These are phyloP conservation scores for Cybosia mesomella DNA, from an alignment of 2,888 invertebrate species.

Conservation along the genomic window DNA sequence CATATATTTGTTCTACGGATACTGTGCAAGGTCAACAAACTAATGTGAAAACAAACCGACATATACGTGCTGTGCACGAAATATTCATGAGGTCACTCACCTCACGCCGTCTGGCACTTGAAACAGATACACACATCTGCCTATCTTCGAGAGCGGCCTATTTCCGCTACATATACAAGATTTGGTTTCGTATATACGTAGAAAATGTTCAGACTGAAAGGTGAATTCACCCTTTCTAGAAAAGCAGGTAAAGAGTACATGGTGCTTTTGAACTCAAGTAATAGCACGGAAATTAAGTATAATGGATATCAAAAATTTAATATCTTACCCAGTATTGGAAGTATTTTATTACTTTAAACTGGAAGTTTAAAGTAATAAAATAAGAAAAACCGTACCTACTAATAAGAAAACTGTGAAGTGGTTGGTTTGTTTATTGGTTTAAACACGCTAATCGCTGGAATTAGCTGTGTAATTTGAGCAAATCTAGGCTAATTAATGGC, in stretches of 20 bases:
- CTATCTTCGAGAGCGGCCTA: not conserved
- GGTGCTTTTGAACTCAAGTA: not conserved
- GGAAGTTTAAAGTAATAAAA: no score
- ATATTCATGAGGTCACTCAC: not conserved
- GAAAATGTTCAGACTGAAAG: not conserved
- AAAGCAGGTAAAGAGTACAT: not conserved
- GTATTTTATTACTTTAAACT: no score
- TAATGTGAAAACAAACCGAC: not conserved
- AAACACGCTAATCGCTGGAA: not conserved
- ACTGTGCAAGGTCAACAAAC: not conserved
- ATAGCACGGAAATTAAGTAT: not conserved
- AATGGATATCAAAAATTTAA: no score
- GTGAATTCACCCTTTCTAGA: not conserved
- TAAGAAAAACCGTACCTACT: not conserved
- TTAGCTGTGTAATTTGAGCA: not conserved
- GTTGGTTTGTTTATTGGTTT: not conserved
- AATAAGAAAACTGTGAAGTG: no score
- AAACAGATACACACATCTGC: not conserved
- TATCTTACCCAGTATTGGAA: not conserved
- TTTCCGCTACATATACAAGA: not conserved
- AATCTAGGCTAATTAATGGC: not conserved
- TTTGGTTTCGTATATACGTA: not conserved
- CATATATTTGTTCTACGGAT: slow-evolving; percentile 12
- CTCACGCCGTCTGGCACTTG: not conserved
- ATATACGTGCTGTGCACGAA: not conserved